These are phyloP conservation scores for Otis tarda DNA, from an alignment of 2,113 vertebrate genomes.

Conservation along the genomic window DNA sequence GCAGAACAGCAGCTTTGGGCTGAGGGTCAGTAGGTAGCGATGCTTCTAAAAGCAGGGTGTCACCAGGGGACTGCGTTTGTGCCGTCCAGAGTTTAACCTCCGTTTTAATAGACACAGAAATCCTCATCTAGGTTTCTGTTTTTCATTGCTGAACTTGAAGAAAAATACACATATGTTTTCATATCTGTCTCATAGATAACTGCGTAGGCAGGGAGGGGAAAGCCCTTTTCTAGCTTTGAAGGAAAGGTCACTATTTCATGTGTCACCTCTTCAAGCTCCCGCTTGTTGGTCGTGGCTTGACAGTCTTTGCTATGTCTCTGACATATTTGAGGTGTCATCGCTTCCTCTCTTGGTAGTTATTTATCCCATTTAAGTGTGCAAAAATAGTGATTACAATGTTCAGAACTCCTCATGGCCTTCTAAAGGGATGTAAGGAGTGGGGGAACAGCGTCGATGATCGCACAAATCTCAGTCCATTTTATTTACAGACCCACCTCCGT, in stretches of 20 bases:
- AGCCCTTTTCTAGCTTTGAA: not conserved
- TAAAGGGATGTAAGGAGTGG: not conserved
- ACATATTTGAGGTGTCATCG: not conserved
- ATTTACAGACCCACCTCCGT: not conserved
- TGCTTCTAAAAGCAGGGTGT: not conserved
- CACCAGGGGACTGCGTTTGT: not conserved
- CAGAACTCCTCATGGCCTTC: not conserved
- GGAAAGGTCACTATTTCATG: not conserved
- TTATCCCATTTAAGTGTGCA: not conserved
- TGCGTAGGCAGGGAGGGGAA: not conserved
- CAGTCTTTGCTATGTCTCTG: not conserved
- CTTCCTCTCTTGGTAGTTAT: not conserved
- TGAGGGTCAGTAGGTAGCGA: not conserved
- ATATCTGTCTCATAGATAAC: not conserved
- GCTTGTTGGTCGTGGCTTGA: not conserved
- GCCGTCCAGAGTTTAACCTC: not conserved
- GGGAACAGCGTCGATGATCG: too few species aligned
- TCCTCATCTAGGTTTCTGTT: not conserved
- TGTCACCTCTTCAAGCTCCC: not conserved
- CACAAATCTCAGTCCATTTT: rapidly evolving
- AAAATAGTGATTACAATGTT: not conserved
- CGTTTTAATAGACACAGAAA: not conserved
- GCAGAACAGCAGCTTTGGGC: not conserved
- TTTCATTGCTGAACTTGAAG: not conserved
- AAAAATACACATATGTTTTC: not conserved